Percentiles rank a stretch among this genome's conserved stretches.
Evolutionary conservation across 2,888 invertebrate species (phyloP).

Genomic region (Caenorhabditis virilis): DNA sequence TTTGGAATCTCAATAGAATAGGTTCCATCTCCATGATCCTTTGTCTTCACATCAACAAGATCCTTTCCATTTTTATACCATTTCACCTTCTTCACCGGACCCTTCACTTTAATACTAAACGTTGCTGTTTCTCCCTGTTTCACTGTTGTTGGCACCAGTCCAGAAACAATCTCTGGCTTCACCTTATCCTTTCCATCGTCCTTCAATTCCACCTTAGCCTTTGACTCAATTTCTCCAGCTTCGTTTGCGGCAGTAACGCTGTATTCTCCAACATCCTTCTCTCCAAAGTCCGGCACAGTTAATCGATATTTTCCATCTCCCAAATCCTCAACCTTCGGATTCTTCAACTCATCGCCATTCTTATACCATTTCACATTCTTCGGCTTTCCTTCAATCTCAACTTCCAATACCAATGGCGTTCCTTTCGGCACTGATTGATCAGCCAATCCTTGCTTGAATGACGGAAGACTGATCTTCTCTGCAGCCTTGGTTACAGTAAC

Average conservation of each 20-base stretch:
- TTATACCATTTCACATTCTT: slow-evolving; percentile 81
- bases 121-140: slow-evolving; percentile 55
- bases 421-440: slow-evolving; percentile 69
- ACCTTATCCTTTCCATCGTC: slow-evolving; percentile 31
- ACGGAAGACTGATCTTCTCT: slow-evolving; percentile 78
- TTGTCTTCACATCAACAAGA: slow-evolving; percentile 39
- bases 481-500: slow-evolving; percentile 78
- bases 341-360: slow-evolving; percentile 53
- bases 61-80: slow-evolving; percentile 75
- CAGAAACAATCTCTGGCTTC: slow-evolving; percentile 74
- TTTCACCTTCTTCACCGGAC: slow-evolving; percentile 77
- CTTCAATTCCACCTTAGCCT: slow-evolving; percentile 51
- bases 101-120: slow-evolving; percentile 62
- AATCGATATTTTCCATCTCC: slow-evolving; percentile 63
- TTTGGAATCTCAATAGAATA: slow-evolving; percentile 62
- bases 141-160: slow-evolving; percentile 67
- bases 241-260: slow-evolving; percentile 67
- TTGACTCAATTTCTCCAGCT: slow-evolving; percentile 64
- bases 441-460: slow-evolving; percentile 55
- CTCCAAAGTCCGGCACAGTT: slow-evolving; percentile 59
- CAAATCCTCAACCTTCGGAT: slow-evolving; percentile 54
- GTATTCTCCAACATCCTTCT: slow-evolving; percentile 68
- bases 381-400: slow-evolving; percentile 70
- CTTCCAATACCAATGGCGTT: slow-evolving; percentile 48
- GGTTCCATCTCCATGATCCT: slow-evolving; percentile 62